Percentiles rank a stretch among this genome's conserved stretches.
Conservation (phyloP, 2,797 vertebrate genomes). For the Macropodus opercularis region DNA sequence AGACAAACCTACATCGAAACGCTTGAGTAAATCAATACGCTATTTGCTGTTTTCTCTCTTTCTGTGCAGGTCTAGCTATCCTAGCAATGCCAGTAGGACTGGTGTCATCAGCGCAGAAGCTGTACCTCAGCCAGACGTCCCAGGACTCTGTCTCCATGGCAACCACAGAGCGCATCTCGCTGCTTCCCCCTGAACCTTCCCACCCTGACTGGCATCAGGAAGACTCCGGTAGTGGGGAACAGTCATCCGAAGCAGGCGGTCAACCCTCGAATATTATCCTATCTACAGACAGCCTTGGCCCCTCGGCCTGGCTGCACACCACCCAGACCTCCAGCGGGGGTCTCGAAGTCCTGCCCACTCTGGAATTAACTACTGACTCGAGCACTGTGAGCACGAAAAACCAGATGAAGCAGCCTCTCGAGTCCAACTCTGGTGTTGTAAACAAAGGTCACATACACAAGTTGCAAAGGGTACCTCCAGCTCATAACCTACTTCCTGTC, state of each 20-base stretch:
- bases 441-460: slow-evolving; percentile 48
- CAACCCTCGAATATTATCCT: slow-evolving; percentile 37
- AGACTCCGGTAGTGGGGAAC: slow-evolving; percentile 77
- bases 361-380: slow-evolving; percentile 31
- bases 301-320: slow-evolving; percentile 36
- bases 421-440: slow-evolving; percentile 34
- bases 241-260: slow-evolving; percentile 46
- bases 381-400: slow-evolving; percentile 64
- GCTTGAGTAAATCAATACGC: neutral
- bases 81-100: slow-evolving; percentile 91
- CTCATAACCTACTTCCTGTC: slow-evolving; percentile 40
- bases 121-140: slow-evolving; percentile 81
- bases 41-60: slow-evolving; percentile 7
- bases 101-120: slow-evolving; percentile 87
- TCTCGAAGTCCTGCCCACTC: slow-evolving; percentile 2
- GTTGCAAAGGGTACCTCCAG: slow-evolving; percentile 38
- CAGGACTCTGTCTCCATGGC: slow-evolving; percentile 83
- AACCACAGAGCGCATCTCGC: slow-evolving; percentile 61
- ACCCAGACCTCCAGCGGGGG: slow-evolving; percentile 18
- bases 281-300: slow-evolving; percentile 35
- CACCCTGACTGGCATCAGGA: slow-evolving; percentile 68
- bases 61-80: slow-evolving; percentile 88
- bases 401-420: slow-evolving; percentile 30
- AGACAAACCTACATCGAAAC: neutral
- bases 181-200: slow-evolving; percentile 34